Conservation (phyloP, 1,140 invertebrate genomes). For the Musca domestica region DNA sequence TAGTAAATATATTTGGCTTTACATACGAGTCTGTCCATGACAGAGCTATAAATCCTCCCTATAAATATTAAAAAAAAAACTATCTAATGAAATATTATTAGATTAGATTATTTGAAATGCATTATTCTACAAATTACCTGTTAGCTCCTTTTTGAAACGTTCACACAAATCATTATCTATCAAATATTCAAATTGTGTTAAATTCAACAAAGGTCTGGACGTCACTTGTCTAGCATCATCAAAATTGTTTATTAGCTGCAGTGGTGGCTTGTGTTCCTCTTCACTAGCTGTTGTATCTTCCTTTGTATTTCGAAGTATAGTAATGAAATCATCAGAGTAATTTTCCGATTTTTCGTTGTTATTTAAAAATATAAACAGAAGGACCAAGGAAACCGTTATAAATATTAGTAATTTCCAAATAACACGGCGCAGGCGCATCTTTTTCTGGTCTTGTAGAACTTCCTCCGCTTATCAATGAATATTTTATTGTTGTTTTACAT, state of each 20-base stretch:
- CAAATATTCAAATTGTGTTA: conserved; percentile 38
- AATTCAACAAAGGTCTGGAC: conserved; percentile 9
- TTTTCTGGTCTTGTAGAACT: background rate
- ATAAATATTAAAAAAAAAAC: too few relatives aligned
- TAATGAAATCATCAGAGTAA: conserved; percentile 20
- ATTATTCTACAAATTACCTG: conserved; percentile 38
- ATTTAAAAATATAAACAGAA: too few relatives aligned
- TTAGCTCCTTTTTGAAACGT: conserved; percentile 39
- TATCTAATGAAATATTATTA: too few relatives aligned
- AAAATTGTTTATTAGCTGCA: background rate
- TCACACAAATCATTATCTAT: conserved; percentile 42
- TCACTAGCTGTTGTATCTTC: background rate
- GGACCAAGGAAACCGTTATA: too few relatives aligned
- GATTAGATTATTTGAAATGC: too few relatives aligned
- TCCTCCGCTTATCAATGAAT: too few relatives aligned
- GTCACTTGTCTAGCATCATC: too few relatives aligned
- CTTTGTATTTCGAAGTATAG: conserved; percentile 7
- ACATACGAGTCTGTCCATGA: too few relatives aligned
- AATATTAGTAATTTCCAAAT: conserved; percentile 9
- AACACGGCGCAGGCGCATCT: conserved; percentile 24
- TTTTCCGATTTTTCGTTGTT: too few relatives aligned
- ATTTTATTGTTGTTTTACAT: too few relatives aligned
- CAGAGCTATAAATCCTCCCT: too few relatives aligned
- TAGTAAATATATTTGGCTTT: too few relatives aligned
- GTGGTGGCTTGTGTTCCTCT: background rate